A percentile compares a stretch with the other conserved stretches of the same genome.
These are phyloP conservation scores for Mellivora capensis DNA, from an alignment of 2,113 vertebrate species.

Conservation along the genomic window DNA sequence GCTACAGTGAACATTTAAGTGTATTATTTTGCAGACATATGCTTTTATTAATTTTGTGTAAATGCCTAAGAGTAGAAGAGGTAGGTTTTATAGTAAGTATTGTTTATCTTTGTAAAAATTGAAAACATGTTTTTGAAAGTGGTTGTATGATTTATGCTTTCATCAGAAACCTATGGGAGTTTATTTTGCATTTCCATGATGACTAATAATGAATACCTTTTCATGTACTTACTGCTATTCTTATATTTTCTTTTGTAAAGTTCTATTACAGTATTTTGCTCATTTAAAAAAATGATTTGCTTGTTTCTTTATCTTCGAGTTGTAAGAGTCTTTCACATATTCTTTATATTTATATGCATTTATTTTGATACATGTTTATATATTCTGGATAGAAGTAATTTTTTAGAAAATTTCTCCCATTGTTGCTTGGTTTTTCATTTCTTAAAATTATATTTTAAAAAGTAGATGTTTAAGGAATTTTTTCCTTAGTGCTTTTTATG, in stretches of 20 bases:
- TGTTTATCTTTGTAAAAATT: background rate
- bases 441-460: constrained; percentile 8
- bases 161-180: background rate
- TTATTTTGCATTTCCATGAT: constrained; percentile 8
- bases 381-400: background rate
- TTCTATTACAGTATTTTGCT: background rate
- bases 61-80: background rate
- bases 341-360: background rate
- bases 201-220: background rate
- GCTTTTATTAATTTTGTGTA: background rate
- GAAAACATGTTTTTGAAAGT: background rate
- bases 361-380: background rate
- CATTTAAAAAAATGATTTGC: background rate
- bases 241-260: background rate
- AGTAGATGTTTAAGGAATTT: background rate
- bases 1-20: background rate
- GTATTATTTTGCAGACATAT: background rate
- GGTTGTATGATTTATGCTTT: background rate
- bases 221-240: background rate
- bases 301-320: background rate
- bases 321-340: background rate
- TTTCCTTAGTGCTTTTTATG: background rate
- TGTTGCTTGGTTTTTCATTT: background rate
- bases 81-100: background rate
- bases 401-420: background rate